Percentiles rank a stretch among this genome's conserved stretches.
These are phyloP conservation scores for Myotis findleyi DNA, from an alignment of 2,797 vertebrate species.

Conservation along the genomic window DNA sequence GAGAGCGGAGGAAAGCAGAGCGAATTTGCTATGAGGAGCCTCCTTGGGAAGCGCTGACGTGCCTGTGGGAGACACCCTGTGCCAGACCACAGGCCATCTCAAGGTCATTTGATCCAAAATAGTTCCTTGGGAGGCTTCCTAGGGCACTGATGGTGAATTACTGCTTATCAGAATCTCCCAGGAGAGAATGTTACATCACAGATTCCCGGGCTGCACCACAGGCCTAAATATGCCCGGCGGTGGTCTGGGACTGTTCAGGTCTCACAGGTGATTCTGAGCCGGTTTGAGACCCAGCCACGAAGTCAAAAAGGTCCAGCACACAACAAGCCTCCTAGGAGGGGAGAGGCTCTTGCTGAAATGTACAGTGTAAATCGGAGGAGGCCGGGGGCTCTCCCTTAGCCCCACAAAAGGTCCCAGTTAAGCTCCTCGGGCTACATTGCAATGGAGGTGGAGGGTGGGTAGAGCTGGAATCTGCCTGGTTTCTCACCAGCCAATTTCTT, in stretches of 20 bases:
- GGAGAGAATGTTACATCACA: neutral
- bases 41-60: neutral
- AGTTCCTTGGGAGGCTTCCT: neutral
- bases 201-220: neutral
- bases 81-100: neutral
- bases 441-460: accelerated
- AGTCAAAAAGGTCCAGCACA: neutral
- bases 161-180: neutral
- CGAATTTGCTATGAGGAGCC: neutral
- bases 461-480: too few relatives aligned
- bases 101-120: neutral
- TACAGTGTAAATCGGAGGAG: neutral
- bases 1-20: neutral
- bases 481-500: neutral
- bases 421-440: too few relatives aligned
- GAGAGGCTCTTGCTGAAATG: neutral
- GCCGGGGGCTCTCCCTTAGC: too few relatives aligned
- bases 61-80: neutral
- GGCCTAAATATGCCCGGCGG: neutral
- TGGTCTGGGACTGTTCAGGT: neutral
- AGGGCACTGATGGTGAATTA: neutral
- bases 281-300: neutral
- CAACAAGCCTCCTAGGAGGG: neutral
- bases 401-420: neutral
- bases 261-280: neutral